Base-by-base conservation (phyloP, 2,797 vertebrate species). In the Microcaecilia unicolor region DNA sequence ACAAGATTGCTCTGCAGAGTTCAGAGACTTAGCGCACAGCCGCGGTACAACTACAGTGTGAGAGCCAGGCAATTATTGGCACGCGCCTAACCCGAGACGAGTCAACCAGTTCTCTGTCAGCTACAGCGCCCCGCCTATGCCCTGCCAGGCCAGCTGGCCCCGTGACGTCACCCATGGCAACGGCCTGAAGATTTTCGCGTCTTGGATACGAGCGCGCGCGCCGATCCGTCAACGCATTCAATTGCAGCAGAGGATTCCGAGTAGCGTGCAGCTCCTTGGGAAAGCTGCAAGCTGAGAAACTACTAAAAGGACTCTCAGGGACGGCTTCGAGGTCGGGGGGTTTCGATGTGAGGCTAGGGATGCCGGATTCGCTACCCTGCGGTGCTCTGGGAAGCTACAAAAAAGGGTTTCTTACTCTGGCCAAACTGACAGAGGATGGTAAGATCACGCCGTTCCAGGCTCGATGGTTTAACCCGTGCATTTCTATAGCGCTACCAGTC, bases 361-460 rank as follows among this genome's bases (percentile, higher is more conserved):
- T 87, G 83, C 42, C 71, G 25, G 74, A 87, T 32, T 49, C 7
- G 48, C 36, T 6, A 27, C 44, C 7, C 30, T 70, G 34, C 55
- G 66, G 4, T 55, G 64, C 8, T 22, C 57, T 9, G 60, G 67
- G n/a, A n/a, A n/a, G n/a, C n/a, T n/a, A n/a, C 37, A 61, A 34
- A 23, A 53, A 50, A 16, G 27, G 51, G 12, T 54, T 67, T 18
- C 64, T 61, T 2, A 69, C 71, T 1, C 64, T 88, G 11, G 60
- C 63, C 3, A 58, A 41, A 12, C 72, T 87, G 30, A 72, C 60
- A 4, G 58, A 67, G 19, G 58, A 74, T 18, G 83, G 87, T 85
- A 38, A 34, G 67, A 3, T 34, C 20, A 6, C 8, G 2, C 6
- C 3, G 1, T 13, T 24, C 18, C 14, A 1, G 4, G 8, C n/a